These are phyloP conservation scores for Aspidiotus rigidus DNA, from an alignment of 2,888 invertebrate genomes.

Conservation along the genomic window DNA sequence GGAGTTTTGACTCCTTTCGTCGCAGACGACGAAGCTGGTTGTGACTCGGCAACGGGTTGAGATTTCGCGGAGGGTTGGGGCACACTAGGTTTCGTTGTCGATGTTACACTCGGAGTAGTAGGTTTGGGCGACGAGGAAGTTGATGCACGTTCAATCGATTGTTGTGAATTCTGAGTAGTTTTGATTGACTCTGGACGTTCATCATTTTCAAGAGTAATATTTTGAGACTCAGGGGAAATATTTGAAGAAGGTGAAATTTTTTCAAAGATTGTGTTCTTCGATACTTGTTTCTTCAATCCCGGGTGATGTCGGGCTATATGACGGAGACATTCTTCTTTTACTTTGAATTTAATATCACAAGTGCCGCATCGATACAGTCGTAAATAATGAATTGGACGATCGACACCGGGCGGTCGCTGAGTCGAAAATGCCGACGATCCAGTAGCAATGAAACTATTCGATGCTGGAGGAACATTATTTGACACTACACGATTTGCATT, in stretches of 20 bases:
- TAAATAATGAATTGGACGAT: not conserved
- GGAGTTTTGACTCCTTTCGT: not conserved
- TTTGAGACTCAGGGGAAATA: not conserved
- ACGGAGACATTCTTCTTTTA: conserved; percentile 8
- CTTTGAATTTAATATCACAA: conserved; percentile 12
- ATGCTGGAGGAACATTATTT: too few relatives aligned
- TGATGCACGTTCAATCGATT: not conserved
- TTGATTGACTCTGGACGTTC: not conserved
- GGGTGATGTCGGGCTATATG: conserved; percentile 17
- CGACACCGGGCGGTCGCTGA: not conserved
- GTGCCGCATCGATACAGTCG: conserved; percentile 16
- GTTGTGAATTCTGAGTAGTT: not conserved
- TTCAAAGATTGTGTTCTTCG: conserved; percentile 9
- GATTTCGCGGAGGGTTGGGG: not conserved
- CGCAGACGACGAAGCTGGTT: not conserved
- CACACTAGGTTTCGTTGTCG: not conserved
- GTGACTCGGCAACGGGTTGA: not conserved
- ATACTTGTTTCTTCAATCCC: not conserved
- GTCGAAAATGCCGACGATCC: too few relatives aligned
- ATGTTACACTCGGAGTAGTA: not conserved
- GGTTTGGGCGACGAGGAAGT: not conserved
- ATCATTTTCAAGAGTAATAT: not conserved
- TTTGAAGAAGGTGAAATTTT: not conserved
- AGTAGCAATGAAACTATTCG: too few relatives aligned
- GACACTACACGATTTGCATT: too few relatives aligned